Conservation (phyloP, 1,140 invertebrate species). For the Drosophila novamexicana region DNA sequence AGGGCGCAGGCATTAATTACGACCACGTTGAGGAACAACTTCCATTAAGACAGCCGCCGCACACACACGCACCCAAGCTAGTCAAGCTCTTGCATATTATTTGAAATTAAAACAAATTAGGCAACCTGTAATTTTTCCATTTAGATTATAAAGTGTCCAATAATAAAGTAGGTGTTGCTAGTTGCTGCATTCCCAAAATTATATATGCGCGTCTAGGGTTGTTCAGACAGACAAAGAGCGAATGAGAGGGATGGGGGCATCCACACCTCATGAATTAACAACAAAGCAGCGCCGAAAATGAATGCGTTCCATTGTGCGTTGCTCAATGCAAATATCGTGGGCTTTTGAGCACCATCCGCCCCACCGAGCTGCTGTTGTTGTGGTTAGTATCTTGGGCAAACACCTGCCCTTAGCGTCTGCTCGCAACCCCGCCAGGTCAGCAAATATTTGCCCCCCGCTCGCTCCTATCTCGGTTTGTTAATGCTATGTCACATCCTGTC, state of each 20-base stretch:
- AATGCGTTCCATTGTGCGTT: constrained; percentile 66
- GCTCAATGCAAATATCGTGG: constrained; percentile 29
- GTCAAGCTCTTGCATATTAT: constrained; percentile 68
- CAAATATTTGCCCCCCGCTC: constrained; percentile 29
- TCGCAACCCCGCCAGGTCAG: no score
- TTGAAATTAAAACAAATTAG: constrained; percentile 84
- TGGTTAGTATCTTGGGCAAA: constrained; percentile 42
- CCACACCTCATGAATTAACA: constrained; percentile 81
- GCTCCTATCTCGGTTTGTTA: constrained; percentile 17
- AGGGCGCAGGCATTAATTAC: constrained; percentile 71
- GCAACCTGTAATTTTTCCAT: constrained; percentile 80
- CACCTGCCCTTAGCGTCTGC: constrained; percentile 46
- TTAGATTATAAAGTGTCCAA: constrained; percentile 80
- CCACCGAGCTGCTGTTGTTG: background rate
- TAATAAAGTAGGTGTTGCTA: constrained; percentile 80
- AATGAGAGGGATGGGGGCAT: constrained; percentile 6
- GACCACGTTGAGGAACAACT: constrained; percentile 79
- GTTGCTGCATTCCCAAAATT: constrained; percentile 36
- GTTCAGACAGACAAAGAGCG: background rate
- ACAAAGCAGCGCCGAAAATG: constrained; percentile 71
- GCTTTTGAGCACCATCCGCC: no score
- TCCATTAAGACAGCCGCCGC: constrained; percentile 63
- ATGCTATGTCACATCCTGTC: constrained; percentile 40
- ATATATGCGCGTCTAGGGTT: constrained; percentile 49
- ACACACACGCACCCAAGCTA: constrained; percentile 36